Percentiles rank a stretch among this genome's conserved stretches.
These are phyloP conservation scores for Argya squamiceps DNA, from an alignment of 2,797 vertebrate species.

Conservation along the genomic window DNA sequence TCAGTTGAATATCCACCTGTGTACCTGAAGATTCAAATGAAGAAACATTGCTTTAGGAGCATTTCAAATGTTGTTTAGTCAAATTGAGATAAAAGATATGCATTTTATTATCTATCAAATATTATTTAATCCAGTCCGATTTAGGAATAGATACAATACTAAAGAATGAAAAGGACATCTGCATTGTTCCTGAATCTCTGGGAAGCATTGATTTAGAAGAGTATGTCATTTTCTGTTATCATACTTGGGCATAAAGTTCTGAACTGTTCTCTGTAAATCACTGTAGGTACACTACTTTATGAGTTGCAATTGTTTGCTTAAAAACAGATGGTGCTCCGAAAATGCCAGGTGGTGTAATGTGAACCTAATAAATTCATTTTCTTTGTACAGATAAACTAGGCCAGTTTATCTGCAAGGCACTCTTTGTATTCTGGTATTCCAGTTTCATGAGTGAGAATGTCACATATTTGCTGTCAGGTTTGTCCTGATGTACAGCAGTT, in stretches of 20 bases:
- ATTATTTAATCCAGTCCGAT: background rate
- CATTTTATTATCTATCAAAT: background rate
- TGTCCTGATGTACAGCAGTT: background rate
- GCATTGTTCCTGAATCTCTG: constrained; percentile 24
- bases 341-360: background rate
- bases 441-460: background rate
- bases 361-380: background rate
- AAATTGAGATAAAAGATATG: background rate
- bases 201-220: constrained; percentile 14
- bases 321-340: constrained; percentile 5
- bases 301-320: constrained; percentile 24
- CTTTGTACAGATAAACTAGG: background rate
- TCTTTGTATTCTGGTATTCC: background rate
- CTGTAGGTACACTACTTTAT: background rate
- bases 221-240: background rate
- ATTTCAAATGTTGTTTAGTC: background rate
- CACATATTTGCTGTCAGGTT: background rate
- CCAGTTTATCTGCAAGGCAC: background rate
- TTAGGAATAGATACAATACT: background rate
- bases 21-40: background rate
- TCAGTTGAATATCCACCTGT: background rate
- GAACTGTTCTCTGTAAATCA: background rate
- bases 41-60: background rate
- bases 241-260: background rate
- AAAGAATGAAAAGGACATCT: constrained; percentile 4